phyloP scores from a whole-genome alignment of 2,797 vertebrate species.

The Morus bassanus region DNA sequence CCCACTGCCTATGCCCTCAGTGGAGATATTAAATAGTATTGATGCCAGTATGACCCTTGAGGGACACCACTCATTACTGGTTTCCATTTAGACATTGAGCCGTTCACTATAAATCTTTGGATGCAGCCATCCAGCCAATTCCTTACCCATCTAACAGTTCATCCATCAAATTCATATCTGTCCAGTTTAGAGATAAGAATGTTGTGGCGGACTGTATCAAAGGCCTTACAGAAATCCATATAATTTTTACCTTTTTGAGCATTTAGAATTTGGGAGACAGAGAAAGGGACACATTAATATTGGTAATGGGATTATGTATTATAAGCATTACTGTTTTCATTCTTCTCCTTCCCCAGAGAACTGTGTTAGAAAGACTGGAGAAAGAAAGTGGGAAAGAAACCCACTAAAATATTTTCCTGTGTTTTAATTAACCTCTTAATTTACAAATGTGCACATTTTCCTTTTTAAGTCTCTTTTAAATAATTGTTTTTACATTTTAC shows the following conservation, averaged over 20 bases:
- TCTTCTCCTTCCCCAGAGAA: neutral
- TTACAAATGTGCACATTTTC: neutral
- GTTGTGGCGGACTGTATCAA: neutral
- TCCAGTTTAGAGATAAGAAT: neutral
- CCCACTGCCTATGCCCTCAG: neutral
- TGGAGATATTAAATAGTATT: neutral
- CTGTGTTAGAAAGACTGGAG: neutral
- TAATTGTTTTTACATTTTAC: neutral
- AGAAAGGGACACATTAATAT: neutral
- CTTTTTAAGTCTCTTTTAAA: neutral
- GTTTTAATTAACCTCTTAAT: neutral
- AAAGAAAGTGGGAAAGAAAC: neutral
- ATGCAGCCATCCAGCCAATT: neutral
- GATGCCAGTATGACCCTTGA: neutral
- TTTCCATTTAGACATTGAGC: neutral
- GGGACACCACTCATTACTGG: neutral
- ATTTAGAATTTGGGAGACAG: neutral
- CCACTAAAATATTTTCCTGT: neutral
- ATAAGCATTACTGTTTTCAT: neutral
- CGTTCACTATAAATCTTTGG: neutral
- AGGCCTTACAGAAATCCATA: neutral
- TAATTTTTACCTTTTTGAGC: neutral
- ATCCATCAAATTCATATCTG: neutral
- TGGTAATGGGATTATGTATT: neutral
- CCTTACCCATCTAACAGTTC: neutral